Conservation (phyloP, 2,888 invertebrate genomes). For the Agrilus mali region DNA sequence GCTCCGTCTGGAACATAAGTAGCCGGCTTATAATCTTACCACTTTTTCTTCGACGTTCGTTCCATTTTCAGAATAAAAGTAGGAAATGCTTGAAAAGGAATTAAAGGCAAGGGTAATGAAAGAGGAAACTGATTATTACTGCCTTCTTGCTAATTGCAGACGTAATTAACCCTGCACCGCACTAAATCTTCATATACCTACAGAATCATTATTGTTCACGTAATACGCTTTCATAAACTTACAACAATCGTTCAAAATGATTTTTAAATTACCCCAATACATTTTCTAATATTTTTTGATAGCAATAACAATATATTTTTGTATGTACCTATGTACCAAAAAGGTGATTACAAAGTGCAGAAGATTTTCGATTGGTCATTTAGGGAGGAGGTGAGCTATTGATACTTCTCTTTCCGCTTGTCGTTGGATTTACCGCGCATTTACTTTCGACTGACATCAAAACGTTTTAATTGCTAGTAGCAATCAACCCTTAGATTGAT, state of each 20-base stretch:
- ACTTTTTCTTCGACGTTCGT: slow-evolving; percentile 15
- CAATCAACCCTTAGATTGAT: no score
- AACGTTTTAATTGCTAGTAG: no score
- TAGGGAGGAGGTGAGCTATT: no score
- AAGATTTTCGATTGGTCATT: no score
- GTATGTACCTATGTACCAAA: no score
- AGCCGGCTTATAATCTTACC: slow-evolving; percentile 13
- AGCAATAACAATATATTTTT: no score
- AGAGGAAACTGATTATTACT: slow-evolving; percentile 18
- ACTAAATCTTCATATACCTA: slow-evolving; percentile 10
- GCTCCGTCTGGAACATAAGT: slow-evolving; percentile 5
- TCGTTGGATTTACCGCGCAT: slow-evolving; percentile 28
- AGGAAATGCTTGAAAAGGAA: slow-evolving; percentile 18
- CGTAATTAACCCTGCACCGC: slow-evolving; percentile 17
- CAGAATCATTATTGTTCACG: not conserved
- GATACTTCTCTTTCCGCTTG: slow-evolving; percentile 22
- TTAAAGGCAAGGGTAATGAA: slow-evolving; percentile 19
- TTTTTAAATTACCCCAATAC: no score
- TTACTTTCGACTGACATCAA: slow-evolving; percentile 15
- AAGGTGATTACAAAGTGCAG: no score
- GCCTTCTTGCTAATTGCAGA: slow-evolving; percentile 17
- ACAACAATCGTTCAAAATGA: no score
- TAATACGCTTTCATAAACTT: not conserved
- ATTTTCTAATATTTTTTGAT: no score
- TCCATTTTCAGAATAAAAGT: slow-evolving; percentile 10